Conservation (phyloP, 2,797 vertebrate genomes). For the Knipowitschia caucasica region DNA sequence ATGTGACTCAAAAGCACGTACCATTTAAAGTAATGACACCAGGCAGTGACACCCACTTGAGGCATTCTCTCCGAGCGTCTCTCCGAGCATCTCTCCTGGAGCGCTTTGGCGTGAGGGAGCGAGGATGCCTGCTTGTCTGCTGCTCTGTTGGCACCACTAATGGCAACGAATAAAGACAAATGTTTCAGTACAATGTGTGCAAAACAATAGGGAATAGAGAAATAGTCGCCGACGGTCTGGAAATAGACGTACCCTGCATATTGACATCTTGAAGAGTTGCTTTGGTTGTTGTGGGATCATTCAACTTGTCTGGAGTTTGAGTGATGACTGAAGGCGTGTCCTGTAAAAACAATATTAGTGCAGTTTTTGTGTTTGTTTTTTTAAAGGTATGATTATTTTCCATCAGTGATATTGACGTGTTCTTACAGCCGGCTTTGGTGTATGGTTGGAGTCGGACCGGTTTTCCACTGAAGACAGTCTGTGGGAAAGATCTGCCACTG, state of each 20-base stretch:
- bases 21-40: slow-evolving; percentile 64
- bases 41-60: slow-evolving; percentile 40
- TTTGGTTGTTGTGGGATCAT: slow-evolving; percentile 38
- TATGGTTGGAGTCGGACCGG: slow-evolving; percentile 35
- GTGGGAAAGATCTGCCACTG: slow-evolving; percentile 64
- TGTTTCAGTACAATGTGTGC: too few species aligned
- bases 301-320: slow-evolving; percentile 19
- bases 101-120: slow-evolving; percentile 56
- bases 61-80: slow-evolving; percentile 30
- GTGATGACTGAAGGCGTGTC: slow-evolving; percentile 9
- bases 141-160: slow-evolving; percentile 43
- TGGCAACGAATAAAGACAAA: background rate
- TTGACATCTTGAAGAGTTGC: slow-evolving; percentile 21
- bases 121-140: slow-evolving; percentile 58
- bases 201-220: too few species aligned
- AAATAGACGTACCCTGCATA: slow-evolving; percentile 48
- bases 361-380: too few species aligned
- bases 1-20: slow-evolving; percentile 20
- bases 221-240: too few species aligned
- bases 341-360: too few species aligned
- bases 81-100: slow-evolving; percentile 58
- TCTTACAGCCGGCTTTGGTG: slow-evolving; percentile 47
- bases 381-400: background rate
- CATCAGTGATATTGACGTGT: background rate
- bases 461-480: slow-evolving; percentile 68